Evolutionary conservation across 2,888 invertebrate species (phyloP).

Genomic region (Aphodius granarius): DNA sequence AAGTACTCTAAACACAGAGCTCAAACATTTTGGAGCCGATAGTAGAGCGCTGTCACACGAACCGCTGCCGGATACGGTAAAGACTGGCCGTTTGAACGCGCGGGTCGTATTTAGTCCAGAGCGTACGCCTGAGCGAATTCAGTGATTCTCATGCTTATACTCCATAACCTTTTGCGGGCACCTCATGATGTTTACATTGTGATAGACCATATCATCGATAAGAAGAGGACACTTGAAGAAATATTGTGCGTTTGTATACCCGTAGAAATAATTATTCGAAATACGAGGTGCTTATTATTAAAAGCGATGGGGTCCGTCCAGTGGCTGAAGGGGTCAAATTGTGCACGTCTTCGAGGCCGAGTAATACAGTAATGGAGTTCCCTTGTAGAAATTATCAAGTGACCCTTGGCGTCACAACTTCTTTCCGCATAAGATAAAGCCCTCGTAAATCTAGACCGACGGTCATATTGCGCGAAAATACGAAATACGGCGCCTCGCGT

Average conservation of each 20-base stretch:
- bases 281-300: constrained; percentile 2
- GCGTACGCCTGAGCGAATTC: too few species aligned
- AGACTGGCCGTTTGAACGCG: too few species aligned
- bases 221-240: neutral
- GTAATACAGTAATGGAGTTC: constrained; percentile 31
- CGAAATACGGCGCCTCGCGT: neutral
- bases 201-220: neutral
- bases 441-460: neutral
- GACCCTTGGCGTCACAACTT: constrained; percentile 24
- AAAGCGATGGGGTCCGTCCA: neutral
- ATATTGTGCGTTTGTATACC: too few species aligned
- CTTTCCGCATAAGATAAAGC: constrained; percentile 28
- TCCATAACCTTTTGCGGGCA: neutral
- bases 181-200: too few species aligned
- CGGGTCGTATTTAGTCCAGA: too few species aligned
- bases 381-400: constrained; percentile 32
- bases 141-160: neutral
- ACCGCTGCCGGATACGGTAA: too few species aligned
- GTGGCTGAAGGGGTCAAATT: neutral
- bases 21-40: too few species aligned
- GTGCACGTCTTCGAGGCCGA: neutral
- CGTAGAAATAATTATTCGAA: neutral
- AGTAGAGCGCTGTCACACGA: too few species aligned
- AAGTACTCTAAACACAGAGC: too few species aligned
- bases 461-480: constrained; percentile 5